Evolutionary conservation across 2,113 vertebrate species (phyloP).

Genomic region (Microtus oregoni): DNA sequence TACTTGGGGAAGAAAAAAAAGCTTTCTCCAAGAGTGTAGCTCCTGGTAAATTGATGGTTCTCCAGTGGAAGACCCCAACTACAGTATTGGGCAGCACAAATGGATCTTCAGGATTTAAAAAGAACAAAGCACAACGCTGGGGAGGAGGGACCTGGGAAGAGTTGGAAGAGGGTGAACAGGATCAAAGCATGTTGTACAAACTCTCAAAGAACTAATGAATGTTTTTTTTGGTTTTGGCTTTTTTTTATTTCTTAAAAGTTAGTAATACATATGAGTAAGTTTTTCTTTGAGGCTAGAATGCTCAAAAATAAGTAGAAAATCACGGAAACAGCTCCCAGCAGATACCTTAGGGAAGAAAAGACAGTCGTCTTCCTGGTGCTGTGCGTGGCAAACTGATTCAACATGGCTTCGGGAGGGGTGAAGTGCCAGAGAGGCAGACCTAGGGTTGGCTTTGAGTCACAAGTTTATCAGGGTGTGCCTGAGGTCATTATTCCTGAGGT

Average conservation of each 20-base stretch:
- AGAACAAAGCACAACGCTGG: background rate
- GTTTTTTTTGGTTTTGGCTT: constrained; percentile 69
- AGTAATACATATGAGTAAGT: constrained; percentile 52
- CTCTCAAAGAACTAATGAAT: background rate
- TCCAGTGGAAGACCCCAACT: no score
- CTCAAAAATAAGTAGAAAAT: constrained; percentile 70
- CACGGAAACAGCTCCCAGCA: constrained; percentile 67
- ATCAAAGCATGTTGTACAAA: background rate
- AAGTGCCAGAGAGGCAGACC: constrained; percentile 77
- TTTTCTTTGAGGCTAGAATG: constrained; percentile 67
- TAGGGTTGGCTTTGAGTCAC: constrained; percentile 83
- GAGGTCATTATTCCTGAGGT: constrained; percentile 87
- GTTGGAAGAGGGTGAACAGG: background rate
- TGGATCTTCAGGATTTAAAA: background rate
- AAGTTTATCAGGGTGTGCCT: constrained; percentile 87
- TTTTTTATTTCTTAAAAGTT: constrained; percentile 67
- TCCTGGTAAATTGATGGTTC: background rate
- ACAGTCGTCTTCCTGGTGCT: constrained; percentile 62
- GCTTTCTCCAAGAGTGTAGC: background rate
- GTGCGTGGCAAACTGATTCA: constrained; percentile 66
- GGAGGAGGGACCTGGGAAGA: background rate
- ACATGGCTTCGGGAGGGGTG: constrained; percentile 80
- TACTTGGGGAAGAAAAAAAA: no score
- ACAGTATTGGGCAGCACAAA: background rate
- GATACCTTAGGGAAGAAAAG: constrained; percentile 57